Evolutionary conservation across 2,113 vertebrate genomes (phyloP).

Genomic region (Thomomys bottae): DNA sequence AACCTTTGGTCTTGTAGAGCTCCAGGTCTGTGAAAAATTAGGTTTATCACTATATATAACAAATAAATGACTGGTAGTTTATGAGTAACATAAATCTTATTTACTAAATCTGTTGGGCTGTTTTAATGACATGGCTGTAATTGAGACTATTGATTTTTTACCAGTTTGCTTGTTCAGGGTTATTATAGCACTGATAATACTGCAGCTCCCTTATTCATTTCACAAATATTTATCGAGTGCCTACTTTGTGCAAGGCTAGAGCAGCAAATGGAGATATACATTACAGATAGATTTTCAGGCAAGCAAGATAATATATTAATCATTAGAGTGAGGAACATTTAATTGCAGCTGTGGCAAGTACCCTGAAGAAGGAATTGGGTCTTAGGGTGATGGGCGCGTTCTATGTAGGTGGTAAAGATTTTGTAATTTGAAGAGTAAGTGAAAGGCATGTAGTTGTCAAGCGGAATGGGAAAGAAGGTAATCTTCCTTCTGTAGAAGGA

Average conservation of each 20-base stretch:
- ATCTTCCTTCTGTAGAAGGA: background rate
- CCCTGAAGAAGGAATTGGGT: background rate
- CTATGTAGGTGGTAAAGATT: background rate
- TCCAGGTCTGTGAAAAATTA: constrained; percentile 14
- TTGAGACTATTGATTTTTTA: constrained; percentile 49
- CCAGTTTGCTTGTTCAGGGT: background rate
- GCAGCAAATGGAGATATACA: constrained; percentile 1
- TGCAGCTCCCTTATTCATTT: constrained; percentile 39
- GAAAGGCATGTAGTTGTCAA: background rate
- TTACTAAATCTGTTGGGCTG: background rate
- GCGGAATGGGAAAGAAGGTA: background rate
- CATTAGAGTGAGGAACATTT: background rate
- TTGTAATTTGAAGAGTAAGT: background rate
- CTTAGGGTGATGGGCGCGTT: too few species aligned
- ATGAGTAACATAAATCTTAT: constrained; percentile 29
- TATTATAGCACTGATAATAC: background rate
- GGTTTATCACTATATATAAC: background rate
- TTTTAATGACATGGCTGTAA: constrained; percentile 31
- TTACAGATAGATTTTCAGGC: background rate
- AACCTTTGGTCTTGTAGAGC: background rate
- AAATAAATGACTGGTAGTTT: constrained; percentile 29
- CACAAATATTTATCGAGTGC: constrained; percentile 14
- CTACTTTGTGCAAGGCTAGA: constrained; percentile 33
- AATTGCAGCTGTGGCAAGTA: background rate
- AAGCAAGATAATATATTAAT: background rate